These are phyloP conservation scores for Sebastes flavidus DNA, from an alignment of 2,797 vertebrate species.

Conservation along the genomic window DNA sequence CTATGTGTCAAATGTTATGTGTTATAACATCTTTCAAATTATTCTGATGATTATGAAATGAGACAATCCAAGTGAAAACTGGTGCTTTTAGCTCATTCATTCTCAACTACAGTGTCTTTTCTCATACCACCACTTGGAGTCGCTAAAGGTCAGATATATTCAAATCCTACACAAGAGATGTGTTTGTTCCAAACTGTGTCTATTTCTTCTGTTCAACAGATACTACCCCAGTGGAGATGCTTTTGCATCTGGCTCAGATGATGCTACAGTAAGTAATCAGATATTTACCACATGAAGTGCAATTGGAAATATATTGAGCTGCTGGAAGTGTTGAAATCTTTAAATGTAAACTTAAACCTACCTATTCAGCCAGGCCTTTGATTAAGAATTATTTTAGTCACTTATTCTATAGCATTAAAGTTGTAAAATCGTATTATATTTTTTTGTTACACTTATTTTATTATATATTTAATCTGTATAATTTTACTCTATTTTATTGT, in stretches of 20 bases:
- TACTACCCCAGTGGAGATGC: constrained; percentile 99
- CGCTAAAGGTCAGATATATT: neutral
- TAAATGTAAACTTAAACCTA: too few relatives aligned
- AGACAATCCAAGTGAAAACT: neutral
- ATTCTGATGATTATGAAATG: neutral
- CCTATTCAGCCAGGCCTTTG: too few relatives aligned
- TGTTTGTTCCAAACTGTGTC: neutral
- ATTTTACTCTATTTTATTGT: too few relatives aligned
- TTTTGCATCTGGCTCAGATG: constrained; percentile 98
- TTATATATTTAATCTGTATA: too few relatives aligned
- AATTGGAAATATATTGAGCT: neutral
- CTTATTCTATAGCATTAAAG: too few relatives aligned
- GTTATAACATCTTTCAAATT: neutral
- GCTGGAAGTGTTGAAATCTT: too few relatives aligned
- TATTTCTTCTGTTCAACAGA: constrained; percentile 70
- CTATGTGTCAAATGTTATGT: neutral
- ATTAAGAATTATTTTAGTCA: too few relatives aligned
- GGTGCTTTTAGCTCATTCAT: neutral
- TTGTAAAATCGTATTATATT: too few relatives aligned
- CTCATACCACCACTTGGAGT: neutral
- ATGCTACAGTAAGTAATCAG: constrained; percentile 90
- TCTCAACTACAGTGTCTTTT: neutral
- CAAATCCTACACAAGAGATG: neutral
- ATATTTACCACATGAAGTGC: neutral
- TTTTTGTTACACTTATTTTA: too few relatives aligned